phyloP scores from a whole-genome alignment of 2,888 invertebrate species.

The Aplocera efformata region DNA sequence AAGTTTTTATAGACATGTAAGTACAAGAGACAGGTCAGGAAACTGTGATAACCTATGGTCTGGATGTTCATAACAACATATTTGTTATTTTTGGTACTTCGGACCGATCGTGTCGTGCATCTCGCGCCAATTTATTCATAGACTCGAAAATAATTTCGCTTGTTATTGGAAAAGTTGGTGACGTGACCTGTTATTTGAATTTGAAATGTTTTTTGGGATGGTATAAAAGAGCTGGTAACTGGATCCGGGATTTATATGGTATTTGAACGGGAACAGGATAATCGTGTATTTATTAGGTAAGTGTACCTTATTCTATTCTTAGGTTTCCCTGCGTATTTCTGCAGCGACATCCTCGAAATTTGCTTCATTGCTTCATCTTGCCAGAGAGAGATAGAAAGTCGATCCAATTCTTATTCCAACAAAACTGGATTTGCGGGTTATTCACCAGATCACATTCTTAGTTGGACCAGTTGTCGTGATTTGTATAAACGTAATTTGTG shows the following conservation, averaged over 20 bases:
- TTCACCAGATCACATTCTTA: too few species aligned
- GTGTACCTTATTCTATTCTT: constrained; percentile 2
- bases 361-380: too few species aligned
- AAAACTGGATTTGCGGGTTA: too few species aligned
- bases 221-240: constrained; percentile 19
- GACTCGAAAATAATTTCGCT: constrained; percentile 21
- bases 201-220: constrained; percentile 2
- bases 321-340: too few species aligned
- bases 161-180: constrained; percentile 31
- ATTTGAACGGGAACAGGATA: constrained; percentile 1
- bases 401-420: too few species aligned
- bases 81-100: constrained; percentile 39
- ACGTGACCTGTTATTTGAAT: constrained; percentile 17
- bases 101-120: constrained; percentile 26
- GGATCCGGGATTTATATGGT: constrained; percentile 9
- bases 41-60: constrained; percentile 43
- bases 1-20: constrained; percentile 15
- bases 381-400: too few species aligned
- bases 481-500: too few species aligned
- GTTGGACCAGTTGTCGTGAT: too few species aligned
- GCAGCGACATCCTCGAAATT: too few species aligned
- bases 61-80: constrained; percentile 51
- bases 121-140: constrained; percentile 18
- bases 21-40: constrained; percentile 29
- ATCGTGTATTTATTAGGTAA: constrained; percentile 5